Base-by-base conservation (phyloP, 2,888 invertebrate species). In the Apamea epomidion region DNA sequence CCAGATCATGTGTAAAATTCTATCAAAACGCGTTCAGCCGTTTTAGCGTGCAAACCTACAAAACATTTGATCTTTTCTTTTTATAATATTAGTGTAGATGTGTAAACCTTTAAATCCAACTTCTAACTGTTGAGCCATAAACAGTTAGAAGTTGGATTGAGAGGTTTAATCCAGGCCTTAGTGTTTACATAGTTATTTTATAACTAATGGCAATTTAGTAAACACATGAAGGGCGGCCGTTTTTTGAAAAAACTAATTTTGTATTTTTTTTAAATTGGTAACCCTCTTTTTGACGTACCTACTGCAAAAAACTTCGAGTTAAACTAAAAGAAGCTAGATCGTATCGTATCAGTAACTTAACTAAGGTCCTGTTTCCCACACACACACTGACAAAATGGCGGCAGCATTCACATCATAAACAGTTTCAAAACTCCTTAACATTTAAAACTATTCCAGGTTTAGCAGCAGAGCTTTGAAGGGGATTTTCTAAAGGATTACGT, bases 401-500 rank as follows among this genome's bases (percentile, higher is more conserved):
- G 21, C 14, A 42, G 18, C 37, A 8, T 48, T 21, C 29, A 48
- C 68, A 70, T 60, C 62, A 74, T 45, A 70, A 64, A 60, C 51
- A 65, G 77, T 74, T 82, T 67, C 32, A 64, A 74, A 74, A 68
- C 73, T 51, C 37, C n/a, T 58, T 18, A 14, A 62, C 42, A 51
- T 74, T 42, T 64, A n/a, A 67, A 76, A 74, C 75, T 74, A 37
- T 21, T 32, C 6, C 58, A 68, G 74, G 60, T 65, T 54, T 67
- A 71, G 62, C 45, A 64, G 60, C 51, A 78, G 14, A 42, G 71
- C 64, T 76, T 82, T 72, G 72, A 54, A 80, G 64, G 25, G 54
- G 60, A 68, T 68, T 79, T 77, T 80, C 74, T 68, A 54, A 70
- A 67, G 72, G 65, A 87, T 81, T 72, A 81, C 29, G 54, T 85